A percentile compares a stretch with the other conserved stretches of the same genome.
Conservation (phyloP, 2,797 vertebrate species). For the Chelidonichthys spinosus region DNA sequence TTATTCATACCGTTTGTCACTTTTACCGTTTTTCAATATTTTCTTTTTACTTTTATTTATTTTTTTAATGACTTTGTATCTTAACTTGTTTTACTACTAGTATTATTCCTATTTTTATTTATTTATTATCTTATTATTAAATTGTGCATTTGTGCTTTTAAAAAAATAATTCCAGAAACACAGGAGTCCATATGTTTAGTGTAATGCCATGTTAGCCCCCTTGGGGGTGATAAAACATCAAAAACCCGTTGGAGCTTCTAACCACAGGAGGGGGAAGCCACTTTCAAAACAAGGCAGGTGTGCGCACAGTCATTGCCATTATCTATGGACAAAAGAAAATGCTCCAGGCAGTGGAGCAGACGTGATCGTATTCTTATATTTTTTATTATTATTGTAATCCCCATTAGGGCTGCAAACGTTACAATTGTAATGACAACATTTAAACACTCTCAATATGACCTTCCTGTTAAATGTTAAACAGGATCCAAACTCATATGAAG, state of each 20-base stretch:
- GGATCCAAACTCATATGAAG: not conserved
- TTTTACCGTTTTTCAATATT: too few species aligned
- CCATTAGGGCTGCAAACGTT: not conserved
- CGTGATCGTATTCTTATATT: not conserved
- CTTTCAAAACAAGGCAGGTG: not conserved
- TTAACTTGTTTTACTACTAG: too few species aligned
- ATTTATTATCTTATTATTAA: too few species aligned
- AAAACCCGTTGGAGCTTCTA: not conserved
- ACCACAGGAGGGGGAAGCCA: not conserved
- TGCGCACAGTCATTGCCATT: not conserved
- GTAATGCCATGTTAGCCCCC: slow-evolving; percentile 23
- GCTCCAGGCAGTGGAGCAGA: not conserved
- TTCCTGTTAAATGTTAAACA: not conserved
- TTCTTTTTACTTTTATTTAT: too few species aligned
- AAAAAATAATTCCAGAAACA: not conserved
- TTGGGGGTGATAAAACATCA: slow-evolving; percentile 46
- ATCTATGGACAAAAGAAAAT: not conserved
- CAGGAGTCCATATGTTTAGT: not conserved
- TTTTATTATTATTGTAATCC: slow-evolving; percentile 7
- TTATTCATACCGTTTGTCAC: too few species aligned
- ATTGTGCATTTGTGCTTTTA: not conserved
- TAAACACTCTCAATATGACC: not conserved
- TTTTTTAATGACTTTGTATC: too few species aligned
- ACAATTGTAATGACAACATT: not conserved
- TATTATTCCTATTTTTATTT: too few species aligned